Evolutionary conservation across 1,140 invertebrate genomes (phyloP).

Genomic region (Asobara japonica): DNA sequence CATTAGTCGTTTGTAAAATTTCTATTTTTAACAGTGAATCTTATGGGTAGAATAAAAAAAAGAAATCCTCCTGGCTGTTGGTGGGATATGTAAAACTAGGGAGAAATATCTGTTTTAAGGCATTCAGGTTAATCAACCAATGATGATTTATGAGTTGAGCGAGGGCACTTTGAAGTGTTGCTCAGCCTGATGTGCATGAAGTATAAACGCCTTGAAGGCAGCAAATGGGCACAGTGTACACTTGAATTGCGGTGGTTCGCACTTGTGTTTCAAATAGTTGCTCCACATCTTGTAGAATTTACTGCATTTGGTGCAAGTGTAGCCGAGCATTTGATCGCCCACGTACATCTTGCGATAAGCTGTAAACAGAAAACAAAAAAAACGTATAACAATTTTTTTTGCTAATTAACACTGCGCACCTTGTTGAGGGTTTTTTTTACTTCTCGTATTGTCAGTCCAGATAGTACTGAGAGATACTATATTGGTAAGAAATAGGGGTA

Average conservation of each 20-base stretch:
- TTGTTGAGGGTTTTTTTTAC: not conserved
- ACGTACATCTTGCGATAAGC: conserved; percentile 66
- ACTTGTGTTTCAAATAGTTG: conserved; percentile 66
- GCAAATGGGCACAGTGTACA: conserved; percentile 63
- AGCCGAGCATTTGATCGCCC: conserved; percentile 64
- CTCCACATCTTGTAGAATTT: conserved; percentile 69
- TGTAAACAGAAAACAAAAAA: conserved; percentile 57
- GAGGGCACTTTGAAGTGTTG: conserved; percentile 64
- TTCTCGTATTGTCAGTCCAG: not conserved
- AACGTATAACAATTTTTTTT: conserved; percentile 35
- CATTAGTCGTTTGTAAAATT: too few relatives aligned
- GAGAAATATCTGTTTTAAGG: not conserved
- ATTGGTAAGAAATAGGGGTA: not conserved
- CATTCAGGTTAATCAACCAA: not conserved
- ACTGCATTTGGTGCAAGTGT: conserved; percentile 66
- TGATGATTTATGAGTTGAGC: conserved; percentile 52
- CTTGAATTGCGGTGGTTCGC: conserved; percentile 65
- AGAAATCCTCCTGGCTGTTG: not conserved
- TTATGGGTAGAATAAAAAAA: not conserved
- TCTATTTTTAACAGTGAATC: too few relatives aligned
- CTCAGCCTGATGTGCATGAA: conserved; percentile 65
- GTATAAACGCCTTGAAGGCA: conserved; percentile 64
- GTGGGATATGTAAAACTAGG: not conserved
- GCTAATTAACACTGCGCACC: not conserved
- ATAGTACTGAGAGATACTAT: too few relatives aligned